A percentile compares a stretch with the other conserved stretches of the same genome.
Conservation (phyloP, 2,888 invertebrate species). For the Ormyrus pomaceus region DNA sequence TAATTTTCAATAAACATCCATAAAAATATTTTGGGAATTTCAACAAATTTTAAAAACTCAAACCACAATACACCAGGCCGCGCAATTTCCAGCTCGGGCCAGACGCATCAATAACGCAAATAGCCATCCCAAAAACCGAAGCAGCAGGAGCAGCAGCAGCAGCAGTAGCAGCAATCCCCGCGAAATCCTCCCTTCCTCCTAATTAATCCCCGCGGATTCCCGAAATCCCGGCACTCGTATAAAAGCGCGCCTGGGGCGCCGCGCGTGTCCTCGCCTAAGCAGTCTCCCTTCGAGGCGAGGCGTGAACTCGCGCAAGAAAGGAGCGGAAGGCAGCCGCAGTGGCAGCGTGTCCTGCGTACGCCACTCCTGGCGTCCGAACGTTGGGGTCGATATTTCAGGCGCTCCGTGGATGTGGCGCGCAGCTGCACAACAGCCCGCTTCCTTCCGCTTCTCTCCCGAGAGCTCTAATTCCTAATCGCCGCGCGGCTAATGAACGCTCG, state of each 20-base stretch:
- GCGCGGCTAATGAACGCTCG: too few relatives aligned
- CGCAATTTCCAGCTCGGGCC: too few relatives aligned
- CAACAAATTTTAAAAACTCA: too few relatives aligned
- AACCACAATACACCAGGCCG: too few relatives aligned
- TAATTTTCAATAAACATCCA: too few relatives aligned
- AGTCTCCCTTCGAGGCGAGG: background rate
- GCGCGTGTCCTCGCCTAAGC: background rate
- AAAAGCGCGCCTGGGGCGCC: background rate
- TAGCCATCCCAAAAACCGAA: too few relatives aligned
- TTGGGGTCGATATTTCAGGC: conserved; percentile 37
- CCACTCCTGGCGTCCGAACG: conserved; percentile 3
- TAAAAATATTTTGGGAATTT: too few relatives aligned
- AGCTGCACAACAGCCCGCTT: background rate
- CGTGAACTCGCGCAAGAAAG: background rate
- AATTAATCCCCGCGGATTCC: background rate
- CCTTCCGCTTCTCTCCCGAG: conserved; percentile 11
- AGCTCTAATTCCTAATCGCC: conserved; percentile 53
- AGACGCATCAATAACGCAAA: too few relatives aligned
- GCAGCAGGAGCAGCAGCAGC: too few relatives aligned
- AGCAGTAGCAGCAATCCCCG: too few relatives aligned
- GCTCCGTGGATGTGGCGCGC: background rate
- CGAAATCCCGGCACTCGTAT: background rate
- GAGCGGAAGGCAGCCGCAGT: background rate
- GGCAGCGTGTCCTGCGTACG: background rate
- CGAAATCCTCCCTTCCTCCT: background rate